These are phyloP conservation scores for Paradoxurus hermaphroditus DNA, from an alignment of 2,113 vertebrate species.

Conservation along the genomic window DNA sequence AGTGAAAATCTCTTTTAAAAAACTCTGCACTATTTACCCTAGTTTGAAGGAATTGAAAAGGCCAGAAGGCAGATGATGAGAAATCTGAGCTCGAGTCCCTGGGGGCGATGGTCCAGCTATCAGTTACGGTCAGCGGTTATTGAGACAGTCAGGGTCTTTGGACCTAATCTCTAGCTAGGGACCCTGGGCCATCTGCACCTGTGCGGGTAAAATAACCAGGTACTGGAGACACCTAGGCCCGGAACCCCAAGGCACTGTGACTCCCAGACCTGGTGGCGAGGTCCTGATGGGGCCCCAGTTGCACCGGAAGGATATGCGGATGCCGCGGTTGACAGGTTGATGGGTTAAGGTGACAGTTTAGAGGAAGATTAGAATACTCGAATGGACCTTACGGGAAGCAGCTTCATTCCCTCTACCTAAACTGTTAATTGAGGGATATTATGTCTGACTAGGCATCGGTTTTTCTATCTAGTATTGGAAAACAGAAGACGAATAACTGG, in stretches of 20 bases:
- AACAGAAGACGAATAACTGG: not conserved
- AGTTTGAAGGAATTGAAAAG: not conserved
- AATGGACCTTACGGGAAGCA: not conserved
- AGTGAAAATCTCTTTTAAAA: not conserved
- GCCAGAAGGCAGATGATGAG: not conserved
- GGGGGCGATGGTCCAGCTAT: not conserved
- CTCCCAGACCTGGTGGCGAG: not conserved
- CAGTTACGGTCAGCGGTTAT: not conserved
- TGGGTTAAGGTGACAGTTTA: not conserved
- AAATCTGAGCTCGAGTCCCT: not conserved
- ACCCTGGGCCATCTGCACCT: not conserved
- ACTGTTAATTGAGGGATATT: not conserved
- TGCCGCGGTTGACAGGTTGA: not conserved
- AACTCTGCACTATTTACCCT: not conserved
- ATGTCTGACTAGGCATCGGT: not conserved
- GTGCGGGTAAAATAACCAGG: not conserved
- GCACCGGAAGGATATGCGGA: not conserved
- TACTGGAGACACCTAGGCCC: not conserved
- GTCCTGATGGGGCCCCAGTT: not conserved
- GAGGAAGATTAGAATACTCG: not conserved
- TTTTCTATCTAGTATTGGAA: not conserved
- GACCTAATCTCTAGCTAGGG: too few relatives aligned
- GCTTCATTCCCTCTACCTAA: not conserved
- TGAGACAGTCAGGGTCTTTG: not conserved
- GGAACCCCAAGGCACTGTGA: not conserved